Evolutionary conservation across 1,140 invertebrate genomes (phyloP), one percentile per base, ranked within the genome.

Genomic region (Triops longicaudatus): DNA sequence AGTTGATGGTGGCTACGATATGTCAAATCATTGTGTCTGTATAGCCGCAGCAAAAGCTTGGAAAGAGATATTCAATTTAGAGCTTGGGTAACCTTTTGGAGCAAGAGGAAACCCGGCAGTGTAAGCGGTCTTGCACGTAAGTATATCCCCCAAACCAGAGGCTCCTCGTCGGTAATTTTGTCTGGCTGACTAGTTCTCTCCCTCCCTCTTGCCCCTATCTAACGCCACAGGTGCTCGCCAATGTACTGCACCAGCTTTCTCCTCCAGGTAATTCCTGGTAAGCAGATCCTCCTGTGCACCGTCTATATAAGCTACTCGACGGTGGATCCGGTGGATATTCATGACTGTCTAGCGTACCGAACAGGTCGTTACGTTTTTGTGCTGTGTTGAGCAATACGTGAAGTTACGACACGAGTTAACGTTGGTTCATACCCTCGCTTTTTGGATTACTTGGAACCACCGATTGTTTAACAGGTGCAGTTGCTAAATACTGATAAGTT

Each of bases 401-500:
- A 63, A 63, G 22, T 17, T 63, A 6, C 10, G 9, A 63, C 10
- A 6, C 17, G 50, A 63, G 31, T 7, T 37, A 37, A 37, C 14
- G 50, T 63, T 63, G 50, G 9, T 14, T 63, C 14, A 5, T n/a
- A n/a, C n/a, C n/a, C n/a, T 17, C 50, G 50, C 22, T 63, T 22
- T 63, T 63, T 63, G 50, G 50, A 63, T 63, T 63, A 63, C 50
- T 22, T 9, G 50, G 22, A 63, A 17, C 50, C 17, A n/a, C 50
- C 17, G 22, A 63, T 63, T 63, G 50, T 63, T 63, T 63, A 63
- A 63, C 50, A 63, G 50, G 50, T 63, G 50, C n/a, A 63, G 50
- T 63, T 63, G 22, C 3, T 22, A 37, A 63, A 6, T 63, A 4
- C 50, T 22, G 14, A 63, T 63, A 63, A 63, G 50, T 63, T 37